Evolutionary conservation across 2,797 vertebrate genomes (phyloP).

Genomic region (Enteromius trimaculatus): DNA sequence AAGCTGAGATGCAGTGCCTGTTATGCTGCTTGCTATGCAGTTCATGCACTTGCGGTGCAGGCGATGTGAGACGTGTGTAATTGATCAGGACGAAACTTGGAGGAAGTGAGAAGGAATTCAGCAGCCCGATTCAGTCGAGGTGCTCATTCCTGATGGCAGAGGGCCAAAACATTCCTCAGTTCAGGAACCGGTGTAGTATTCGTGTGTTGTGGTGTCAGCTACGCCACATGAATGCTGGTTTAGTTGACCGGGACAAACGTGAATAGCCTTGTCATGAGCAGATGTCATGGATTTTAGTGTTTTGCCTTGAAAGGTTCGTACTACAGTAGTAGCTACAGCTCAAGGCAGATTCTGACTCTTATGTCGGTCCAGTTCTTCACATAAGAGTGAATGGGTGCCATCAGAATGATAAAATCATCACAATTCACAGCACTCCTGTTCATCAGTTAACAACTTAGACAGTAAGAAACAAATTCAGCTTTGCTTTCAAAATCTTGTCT

Average conservation of each 20-base stretch:
- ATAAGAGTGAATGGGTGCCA: too few species aligned
- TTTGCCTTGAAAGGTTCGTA: neutral
- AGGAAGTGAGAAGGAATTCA: conserved; percentile 43
- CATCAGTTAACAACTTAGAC: too few species aligned
- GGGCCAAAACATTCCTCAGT: conserved; percentile 28
- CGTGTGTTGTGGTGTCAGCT: neutral
- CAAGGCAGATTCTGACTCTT: neutral
- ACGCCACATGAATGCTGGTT: neutral
- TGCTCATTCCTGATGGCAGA: conserved; percentile 21
- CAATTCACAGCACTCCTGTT: too few species aligned
- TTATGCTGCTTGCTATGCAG: neutral
- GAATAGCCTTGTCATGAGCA: neutral
- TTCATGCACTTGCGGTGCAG: neutral
- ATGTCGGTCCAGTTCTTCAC: neutral
- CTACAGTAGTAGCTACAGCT: neutral
- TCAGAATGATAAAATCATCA: too few species aligned
- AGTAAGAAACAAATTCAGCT: too few species aligned
- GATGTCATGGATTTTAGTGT: neutral
- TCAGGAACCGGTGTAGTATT: conserved; percentile 14
- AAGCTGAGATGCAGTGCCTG: neutral
- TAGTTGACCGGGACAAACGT: neutral
- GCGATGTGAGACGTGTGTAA: conserved; percentile 4
- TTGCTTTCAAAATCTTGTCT: too few species aligned
- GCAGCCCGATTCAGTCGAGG: neutral
- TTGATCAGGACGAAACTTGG: conserved; percentile 28